Percentiles rank a stretch among this genome's conserved stretches.
These are phyloP conservation scores for Gymnosoma rotundatum DNA, from an alignment of 2,888 invertebrate genomes.

Conservation along the genomic window DNA sequence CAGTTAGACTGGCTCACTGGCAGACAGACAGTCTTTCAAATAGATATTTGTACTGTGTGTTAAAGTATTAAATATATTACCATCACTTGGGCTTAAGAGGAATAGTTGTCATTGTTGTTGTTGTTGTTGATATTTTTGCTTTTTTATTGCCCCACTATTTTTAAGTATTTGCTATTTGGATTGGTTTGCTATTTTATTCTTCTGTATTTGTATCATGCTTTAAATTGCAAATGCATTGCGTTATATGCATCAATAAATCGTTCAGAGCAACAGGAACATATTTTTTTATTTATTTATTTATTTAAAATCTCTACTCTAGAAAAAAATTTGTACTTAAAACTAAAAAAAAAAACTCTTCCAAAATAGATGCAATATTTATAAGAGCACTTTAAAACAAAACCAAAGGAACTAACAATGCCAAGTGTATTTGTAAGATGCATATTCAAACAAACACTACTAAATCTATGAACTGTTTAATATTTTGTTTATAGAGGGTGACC, in stretches of 20 bases:
- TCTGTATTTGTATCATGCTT: conserved; percentile 53
- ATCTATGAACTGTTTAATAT: not conserved
- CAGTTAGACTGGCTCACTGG: conserved; percentile 12
- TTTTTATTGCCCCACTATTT: conserved; percentile 58
- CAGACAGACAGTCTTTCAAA: conserved; percentile 25
- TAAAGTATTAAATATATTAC: conserved; percentile 28
- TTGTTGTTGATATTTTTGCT: conserved; percentile 24
- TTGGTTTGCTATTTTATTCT: conserved; percentile 53
- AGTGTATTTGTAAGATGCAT: conserved; percentile 54
- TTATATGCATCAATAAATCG: conserved; percentile 71
- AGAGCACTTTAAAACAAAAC: conserved; percentile 56
- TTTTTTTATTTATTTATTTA: conserved; percentile 23
- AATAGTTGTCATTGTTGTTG: conserved; percentile 30
- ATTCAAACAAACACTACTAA: conserved; percentile 20
- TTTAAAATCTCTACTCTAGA: conserved; percentile 32
- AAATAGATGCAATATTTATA: conserved; percentile 53
- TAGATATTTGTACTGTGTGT: conserved; percentile 36
- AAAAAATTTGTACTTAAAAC: conserved; percentile 5
- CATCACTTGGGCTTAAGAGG: conserved; percentile 55
- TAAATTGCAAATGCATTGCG: conserved; percentile 70
- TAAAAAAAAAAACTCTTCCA: conserved; percentile 19
- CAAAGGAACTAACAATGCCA: conserved; percentile 62
- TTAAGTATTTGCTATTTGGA: conserved; percentile 49
- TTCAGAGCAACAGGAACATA: conserved; percentile 66
- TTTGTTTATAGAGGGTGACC: not conserved